A percentile compares a stretch with the other conserved stretches of the same genome.
Conservation (phyloP, 2,888 invertebrate genomes). For the Tenthredo scrophulariae region DNA sequence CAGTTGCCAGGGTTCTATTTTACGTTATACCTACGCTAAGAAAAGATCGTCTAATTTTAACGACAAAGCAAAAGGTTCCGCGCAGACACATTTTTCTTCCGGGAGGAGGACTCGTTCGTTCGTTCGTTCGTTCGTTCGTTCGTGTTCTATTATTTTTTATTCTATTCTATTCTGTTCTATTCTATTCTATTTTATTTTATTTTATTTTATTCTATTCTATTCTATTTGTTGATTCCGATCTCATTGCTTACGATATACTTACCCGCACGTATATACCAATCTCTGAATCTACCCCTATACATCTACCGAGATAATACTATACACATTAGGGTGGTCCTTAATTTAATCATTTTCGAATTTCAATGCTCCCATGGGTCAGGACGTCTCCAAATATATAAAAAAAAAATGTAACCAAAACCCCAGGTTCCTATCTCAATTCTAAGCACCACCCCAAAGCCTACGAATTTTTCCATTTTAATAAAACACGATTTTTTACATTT, state of each 20-base stretch:
- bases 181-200: neutral
- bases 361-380: too few relatives aligned
- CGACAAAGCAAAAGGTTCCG: slow-evolving; percentile 31
- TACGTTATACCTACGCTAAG: slow-evolving; percentile 36
- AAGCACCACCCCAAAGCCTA: too few relatives aligned
- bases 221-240: neutral
- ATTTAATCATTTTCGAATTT: too few relatives aligned
- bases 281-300: neutral
- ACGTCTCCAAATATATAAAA: too few relatives aligned
- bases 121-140: neutral
- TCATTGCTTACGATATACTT: neutral
- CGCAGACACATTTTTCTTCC: slow-evolving; percentile 6
- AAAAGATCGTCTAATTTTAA: slow-evolving; percentile 42
- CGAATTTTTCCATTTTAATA: too few relatives aligned
- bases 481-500: too few relatives aligned
- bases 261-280: neutral
- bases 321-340: too few relatives aligned
- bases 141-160: neutral
- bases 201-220: neutral
- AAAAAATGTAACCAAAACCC: too few relatives aligned
- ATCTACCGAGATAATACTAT: too few relatives aligned
- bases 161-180: neutral
- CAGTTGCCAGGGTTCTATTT: slow-evolving; percentile 33
- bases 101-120: neutral
- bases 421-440: too few relatives aligned